These are phyloP conservation scores for Sebastes dallii DNA, from an alignment of 2,797 vertebrate species.

Conservation along the genomic window DNA sequence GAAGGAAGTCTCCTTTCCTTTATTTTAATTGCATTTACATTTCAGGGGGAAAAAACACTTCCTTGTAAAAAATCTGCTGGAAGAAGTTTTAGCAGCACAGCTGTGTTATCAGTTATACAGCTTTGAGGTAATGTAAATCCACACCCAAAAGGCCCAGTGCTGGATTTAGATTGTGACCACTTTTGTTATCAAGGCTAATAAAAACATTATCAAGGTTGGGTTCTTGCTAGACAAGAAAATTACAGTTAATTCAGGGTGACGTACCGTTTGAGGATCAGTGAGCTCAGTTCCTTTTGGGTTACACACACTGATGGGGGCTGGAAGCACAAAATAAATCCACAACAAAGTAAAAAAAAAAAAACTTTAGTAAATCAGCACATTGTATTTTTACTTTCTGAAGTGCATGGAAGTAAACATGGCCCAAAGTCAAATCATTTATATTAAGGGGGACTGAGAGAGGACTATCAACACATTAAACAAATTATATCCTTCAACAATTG, in stretches of 20 bases:
- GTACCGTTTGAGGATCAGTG: conserved; percentile 79
- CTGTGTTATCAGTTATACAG: conserved; percentile 31
- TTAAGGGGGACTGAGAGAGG: not conserved
- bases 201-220: conserved; percentile 11
- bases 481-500: not conserved
- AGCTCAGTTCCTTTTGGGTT: conserved; percentile 83
- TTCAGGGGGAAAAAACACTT: conserved; percentile 46
- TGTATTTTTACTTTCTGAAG: not conserved
- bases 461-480: not conserved
- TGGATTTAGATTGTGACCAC: conserved; percentile 7
- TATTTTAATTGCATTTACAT: conserved; percentile 54
- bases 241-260: not conserved
- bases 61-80: conserved; percentile 31
- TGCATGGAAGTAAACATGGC: not conserved
- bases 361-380: not conserved
- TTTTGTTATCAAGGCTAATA: conserved; percentile 12
- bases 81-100: conserved; percentile 11
- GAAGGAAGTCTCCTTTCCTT: conserved; percentile 70
- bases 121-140: conserved; percentile 3
- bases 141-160: conserved; percentile 29
- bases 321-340: conserved; percentile 29
- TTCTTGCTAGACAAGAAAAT: not conserved
- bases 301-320: conserved; percentile 79
- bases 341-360: not conserved
- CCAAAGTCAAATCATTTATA: not conserved